Base-by-base conservation (phyloP, 2,888 invertebrate genomes). In the Erannis defoliaria region DNA sequence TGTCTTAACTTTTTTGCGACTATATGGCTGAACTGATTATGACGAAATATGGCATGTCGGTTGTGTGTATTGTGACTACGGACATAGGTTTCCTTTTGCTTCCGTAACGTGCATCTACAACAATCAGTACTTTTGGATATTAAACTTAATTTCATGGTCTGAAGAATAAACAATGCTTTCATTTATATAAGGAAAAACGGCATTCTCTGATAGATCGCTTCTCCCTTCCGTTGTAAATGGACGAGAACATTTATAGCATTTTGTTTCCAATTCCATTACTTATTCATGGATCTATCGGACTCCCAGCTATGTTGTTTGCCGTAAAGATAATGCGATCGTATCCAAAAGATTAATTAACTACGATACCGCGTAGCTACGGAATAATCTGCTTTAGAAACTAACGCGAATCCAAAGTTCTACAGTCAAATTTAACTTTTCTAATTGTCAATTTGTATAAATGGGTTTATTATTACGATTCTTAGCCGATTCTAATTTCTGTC, bases 331-430 rank as follows among this genome's bases (percentile, higher is more conserved):
- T 85, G 68, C 78, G 68, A 75, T 71, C 75, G 74, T 77, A 80
- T 81, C 77, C 75, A 43, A 71, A 70, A 79, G 84, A 83, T 86
- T 86, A 85, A 87, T 84, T 86, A 86, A 85, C 78, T 77, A 78
- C 70, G 79, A 56, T 51, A 45, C 31, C 46, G 48, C 46, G 40
- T 23, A 53, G 26, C 40, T 49, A n/a, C 38, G 37, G 35, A 53
- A 55, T 49, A 48, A 51, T 53, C 53, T 48, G 16, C 48, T 43
- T 35, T 43, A 49, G 49, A 43, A 55, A 65, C 70, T 65, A 66
- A 71, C 71, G 68, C 69, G 70, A 64, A 66, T 53, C 65, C 64
- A 70, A 71, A 70, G 67, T 66, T 70, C 71, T 71, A 66, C 66
- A 62, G 61, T 59, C 57, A 60, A 74, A 76, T 75, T 77, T 76